Evolutionary conservation across 2,888 invertebrate genomes (phyloP).

Genomic region (Caenorhabditis sp.): DNA sequence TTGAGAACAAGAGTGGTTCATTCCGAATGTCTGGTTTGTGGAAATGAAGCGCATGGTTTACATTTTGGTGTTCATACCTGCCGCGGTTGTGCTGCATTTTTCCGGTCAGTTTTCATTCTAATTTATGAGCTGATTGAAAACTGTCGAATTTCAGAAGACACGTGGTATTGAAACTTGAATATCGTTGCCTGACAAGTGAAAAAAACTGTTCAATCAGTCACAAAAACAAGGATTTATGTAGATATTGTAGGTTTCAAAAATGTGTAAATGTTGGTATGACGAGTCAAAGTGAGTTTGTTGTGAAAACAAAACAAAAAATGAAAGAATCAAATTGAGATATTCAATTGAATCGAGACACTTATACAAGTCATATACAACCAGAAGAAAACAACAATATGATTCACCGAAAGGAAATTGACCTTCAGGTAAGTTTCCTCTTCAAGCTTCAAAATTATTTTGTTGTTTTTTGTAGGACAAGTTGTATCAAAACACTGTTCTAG

Average conservation of each 20-base stretch:
- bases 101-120: too few species aligned
- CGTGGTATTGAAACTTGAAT: slow-evolving; percentile 41
- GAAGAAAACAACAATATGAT: slow-evolving; percentile 16
- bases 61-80: slow-evolving; percentile 49
- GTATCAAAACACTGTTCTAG: slow-evolving; percentile 12
- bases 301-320: not conserved
- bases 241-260: slow-evolving; percentile 44
- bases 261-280: slow-evolving; percentile 45
- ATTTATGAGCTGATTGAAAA: too few species aligned
- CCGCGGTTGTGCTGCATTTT: slow-evolving; percentile 50
- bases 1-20: too few species aligned
- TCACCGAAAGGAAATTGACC: not conserved
- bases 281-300: slow-evolving; percentile 34
- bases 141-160: slow-evolving; percentile 43
- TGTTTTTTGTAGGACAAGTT: slow-evolving; percentile 25
- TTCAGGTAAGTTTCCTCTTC: not conserved
- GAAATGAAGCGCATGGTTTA: slow-evolving; percentile 23
- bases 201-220: slow-evolving; percentile 31
- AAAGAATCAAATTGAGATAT: slow-evolving; percentile 33
- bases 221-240: slow-evolving; percentile 32
- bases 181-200: slow-evolving; percentile 37
- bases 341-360: slow-evolving; percentile 44
- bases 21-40: too few species aligned
- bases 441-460: too few species aligned
- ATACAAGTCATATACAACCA: slow-evolving; percentile 8